A percentile compares a stretch with the other conserved stretches of the same genome.
phyloP scores from a whole-genome alignment of 2,888 invertebrate genomes.

The Brachyopa scutellaris region DNA sequence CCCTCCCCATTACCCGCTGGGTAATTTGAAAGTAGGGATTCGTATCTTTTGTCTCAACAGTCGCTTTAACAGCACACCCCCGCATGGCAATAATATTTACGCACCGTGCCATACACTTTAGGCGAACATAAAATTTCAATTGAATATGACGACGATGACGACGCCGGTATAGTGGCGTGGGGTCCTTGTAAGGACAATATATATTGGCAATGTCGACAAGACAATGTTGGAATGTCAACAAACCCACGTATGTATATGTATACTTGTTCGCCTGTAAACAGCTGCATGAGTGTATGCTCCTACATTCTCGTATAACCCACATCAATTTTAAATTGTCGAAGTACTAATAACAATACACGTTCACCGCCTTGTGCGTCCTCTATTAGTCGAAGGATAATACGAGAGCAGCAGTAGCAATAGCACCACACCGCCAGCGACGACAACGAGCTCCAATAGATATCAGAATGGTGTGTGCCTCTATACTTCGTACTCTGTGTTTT shows the following conservation, averaged over 20 bases:
- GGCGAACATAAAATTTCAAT: slow-evolving; percentile 47
- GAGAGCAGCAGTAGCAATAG: not conserved
- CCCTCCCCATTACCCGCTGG: too few species aligned
- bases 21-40: too few species aligned
- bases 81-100: slow-evolving; percentile 25
- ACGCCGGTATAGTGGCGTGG: not conserved
- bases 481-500: not conserved
- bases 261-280: slow-evolving; percentile 14
- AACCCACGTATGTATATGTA: not conserved
- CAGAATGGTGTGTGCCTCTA: not conserved
- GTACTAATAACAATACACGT: slow-evolving; percentile 54
- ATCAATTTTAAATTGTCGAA: slow-evolving; percentile 58
- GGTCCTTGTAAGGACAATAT: slow-evolving; percentile 1
- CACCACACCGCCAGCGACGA: not conserved
- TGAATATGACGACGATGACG: not conserved
- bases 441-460: not conserved
- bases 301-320: too few species aligned
- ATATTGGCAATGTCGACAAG: slow-evolving; percentile 54
- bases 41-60: too few species aligned
- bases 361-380: slow-evolving; percentile 37
- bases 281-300: slow-evolving; percentile 8
- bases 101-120: slow-evolving; percentile 2
- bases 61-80: too few species aligned
- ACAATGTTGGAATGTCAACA: slow-evolving; percentile 56
- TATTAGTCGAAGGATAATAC: slow-evolving; percentile 20